Evolutionary conservation across 2,797 vertebrate genomes (phyloP).

Genomic region (Strix occidentalis): DNA sequence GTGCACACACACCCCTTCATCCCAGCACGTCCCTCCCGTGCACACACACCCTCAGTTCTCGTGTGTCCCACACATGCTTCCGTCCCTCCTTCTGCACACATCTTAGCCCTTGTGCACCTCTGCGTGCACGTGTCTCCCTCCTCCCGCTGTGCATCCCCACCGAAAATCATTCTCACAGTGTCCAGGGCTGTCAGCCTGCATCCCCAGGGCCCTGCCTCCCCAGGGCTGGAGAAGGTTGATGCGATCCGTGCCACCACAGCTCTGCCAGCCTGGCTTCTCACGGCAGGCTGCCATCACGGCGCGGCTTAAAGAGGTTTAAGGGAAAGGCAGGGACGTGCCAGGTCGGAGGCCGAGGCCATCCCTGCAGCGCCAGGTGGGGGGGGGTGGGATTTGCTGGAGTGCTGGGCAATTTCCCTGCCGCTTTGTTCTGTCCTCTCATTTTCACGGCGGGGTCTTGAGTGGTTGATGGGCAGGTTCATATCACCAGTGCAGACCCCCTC

Average conservation of each 20-base stretch:
- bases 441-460: neutral
- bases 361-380: neutral
- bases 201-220: neutral
- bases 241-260: neutral
- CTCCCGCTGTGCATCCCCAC: fast-evolving
- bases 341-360: neutral
- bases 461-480: neutral
- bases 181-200: neutral
- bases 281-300: neutral
- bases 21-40: fast-evolving
- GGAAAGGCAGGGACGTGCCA: neutral
- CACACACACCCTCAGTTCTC: neutral
- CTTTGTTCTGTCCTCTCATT: neutral
- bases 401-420: neutral
- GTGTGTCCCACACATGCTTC: fast-evolving
- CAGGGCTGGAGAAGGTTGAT: neutral
- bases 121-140: fast-evolving
- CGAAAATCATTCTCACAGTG: fast-evolving
- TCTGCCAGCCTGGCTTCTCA: neutral
- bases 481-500: fast-evolving
- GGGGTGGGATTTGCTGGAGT: neutral
- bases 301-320: neutral
- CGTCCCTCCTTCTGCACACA: fast-evolving
- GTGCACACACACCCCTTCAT: neutral
- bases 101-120: neutral